Evolutionary conservation across 2,797 vertebrate genomes (phyloP).

Genomic region (Carcharodon carcharias): DNA sequence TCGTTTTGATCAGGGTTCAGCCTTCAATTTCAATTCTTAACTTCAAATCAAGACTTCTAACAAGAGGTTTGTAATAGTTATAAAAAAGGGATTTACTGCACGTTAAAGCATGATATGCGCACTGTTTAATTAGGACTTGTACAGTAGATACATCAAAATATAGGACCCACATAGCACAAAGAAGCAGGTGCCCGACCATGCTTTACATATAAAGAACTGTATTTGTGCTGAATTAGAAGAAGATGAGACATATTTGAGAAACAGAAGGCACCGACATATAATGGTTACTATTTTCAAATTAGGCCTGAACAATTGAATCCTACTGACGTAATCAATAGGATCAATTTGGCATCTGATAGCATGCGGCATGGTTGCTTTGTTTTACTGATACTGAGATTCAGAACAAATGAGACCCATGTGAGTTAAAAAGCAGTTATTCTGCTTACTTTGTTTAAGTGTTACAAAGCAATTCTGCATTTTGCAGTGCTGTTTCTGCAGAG

Average conservation of each 20-base stretch:
- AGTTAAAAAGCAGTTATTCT: too few species aligned
- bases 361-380: neutral
- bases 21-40: neutral
- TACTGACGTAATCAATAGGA: neutral
- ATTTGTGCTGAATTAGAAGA: neutral
- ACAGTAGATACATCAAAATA: neutral
- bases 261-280: neutral
- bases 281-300: too few species aligned
- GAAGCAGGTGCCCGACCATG: neutral
- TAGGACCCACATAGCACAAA: neutral
- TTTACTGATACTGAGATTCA: neutral
- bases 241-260: neutral
- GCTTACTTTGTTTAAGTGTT: neutral
- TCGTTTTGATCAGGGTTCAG: neutral
- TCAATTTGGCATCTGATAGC: neutral
- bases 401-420: neutral
- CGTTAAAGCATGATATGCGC: neutral
- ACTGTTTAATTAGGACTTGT: neutral
- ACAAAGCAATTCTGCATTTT: neutral
- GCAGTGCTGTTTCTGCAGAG: neutral
- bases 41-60: neutral
- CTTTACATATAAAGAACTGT: neutral
- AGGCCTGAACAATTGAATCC: neutral
- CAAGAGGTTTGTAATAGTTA: neutral
- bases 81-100: neutral